These are phyloP conservation scores for Sinocyclocheilus maitianheensis DNA, from an alignment of 2,113 vertebrate species.

Conservation along the genomic window DNA sequence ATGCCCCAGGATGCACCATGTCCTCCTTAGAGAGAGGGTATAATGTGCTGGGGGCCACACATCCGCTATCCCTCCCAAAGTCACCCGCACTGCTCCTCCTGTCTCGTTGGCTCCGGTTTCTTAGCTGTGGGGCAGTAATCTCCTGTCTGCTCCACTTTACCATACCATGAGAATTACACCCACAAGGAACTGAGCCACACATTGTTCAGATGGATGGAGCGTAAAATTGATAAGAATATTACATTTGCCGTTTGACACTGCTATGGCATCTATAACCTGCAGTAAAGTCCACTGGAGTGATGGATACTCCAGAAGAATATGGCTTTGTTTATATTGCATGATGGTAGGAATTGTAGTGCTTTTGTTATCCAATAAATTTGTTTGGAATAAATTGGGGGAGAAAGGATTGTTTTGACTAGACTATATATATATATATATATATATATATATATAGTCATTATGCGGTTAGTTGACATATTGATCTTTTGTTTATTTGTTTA, in stretches of 20 bases:
- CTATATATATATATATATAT: too few relatives aligned
- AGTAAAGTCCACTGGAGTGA: background rate
- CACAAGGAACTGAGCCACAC: slow-evolving; percentile 57
- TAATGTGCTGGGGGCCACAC: slow-evolving; percentile 67
- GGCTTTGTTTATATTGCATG: background rate
- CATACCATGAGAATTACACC: slow-evolving; percentile 56
- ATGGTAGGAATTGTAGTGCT: background rate
- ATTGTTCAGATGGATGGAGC: slow-evolving; percentile 64
- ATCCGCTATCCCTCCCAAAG: slow-evolving; percentile 71
- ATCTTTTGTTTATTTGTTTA: background rate
- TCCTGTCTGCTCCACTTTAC: slow-evolving; percentile 34
- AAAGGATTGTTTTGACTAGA: background rate
- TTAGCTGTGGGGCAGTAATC: slow-evolving; percentile 57
- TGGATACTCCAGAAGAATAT: background rate
- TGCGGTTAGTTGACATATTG: background rate
- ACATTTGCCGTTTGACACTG: slow-evolving; percentile 24
- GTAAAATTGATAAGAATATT: slow-evolving; percentile 64
- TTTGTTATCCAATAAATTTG: background rate
- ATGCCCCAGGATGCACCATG: slow-evolving; percentile 71
- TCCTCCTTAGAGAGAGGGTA: slow-evolving; percentile 62
- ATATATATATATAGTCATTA: background rate
- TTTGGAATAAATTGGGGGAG: background rate
- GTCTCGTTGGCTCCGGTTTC: slow-evolving; percentile 55
- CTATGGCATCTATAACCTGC: background rate
- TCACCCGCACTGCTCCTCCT: slow-evolving; percentile 67